Evolutionary conservation across 2,113 vertebrate species (phyloP), one percentile per base, ranked within the genome.

Genomic region (Chloebia gouldiae): DNA sequence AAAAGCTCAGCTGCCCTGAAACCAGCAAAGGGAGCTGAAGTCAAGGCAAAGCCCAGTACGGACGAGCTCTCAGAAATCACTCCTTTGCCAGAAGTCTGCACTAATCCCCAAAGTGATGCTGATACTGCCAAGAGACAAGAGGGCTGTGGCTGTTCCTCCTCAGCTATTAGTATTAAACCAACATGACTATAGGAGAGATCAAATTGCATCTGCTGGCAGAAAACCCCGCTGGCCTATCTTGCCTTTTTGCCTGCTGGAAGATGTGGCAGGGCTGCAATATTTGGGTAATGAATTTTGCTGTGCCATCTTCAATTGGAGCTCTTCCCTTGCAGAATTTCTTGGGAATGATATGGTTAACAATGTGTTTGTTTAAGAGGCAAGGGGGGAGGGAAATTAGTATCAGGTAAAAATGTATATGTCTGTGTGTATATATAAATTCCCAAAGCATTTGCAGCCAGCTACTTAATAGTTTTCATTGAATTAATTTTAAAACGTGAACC

Each of bases 401-500:
- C 90, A 96, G 94, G 85, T 93, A 93, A 73, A 93, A 92, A 86
- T 54, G 39, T 90, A 3, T 94, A 56, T 47, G 30, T 79, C 88
- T 95, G 31, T 88, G 54, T 54, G 37, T 89, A 28, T 88, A 81
- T 96, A 97, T 88, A 97, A 98, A 97, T 96, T 97, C 86, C 94
- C n/a, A 60, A 96, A 92, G 89, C 91, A 83, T 97, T 98, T 90
- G 84, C 92, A 49, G 96, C 97, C 96, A 97, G 92, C 93, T 96
- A 85, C 95, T 98, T 98, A 98, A 97, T 96, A 96, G 94, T 96
- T 97, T 98, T 98, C 96, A 97, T 95, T 98, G 97, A 97, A 97
- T 98, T 97, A 97, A 98, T 98, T 98, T 98, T 91, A 97, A 98
- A 98, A 97, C 63, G 59, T 96, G 94, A 97, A 96, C 96, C 92